Conservation (phyloP, 1,140 invertebrate genomes). For the Glossosoma conforme region DNA sequence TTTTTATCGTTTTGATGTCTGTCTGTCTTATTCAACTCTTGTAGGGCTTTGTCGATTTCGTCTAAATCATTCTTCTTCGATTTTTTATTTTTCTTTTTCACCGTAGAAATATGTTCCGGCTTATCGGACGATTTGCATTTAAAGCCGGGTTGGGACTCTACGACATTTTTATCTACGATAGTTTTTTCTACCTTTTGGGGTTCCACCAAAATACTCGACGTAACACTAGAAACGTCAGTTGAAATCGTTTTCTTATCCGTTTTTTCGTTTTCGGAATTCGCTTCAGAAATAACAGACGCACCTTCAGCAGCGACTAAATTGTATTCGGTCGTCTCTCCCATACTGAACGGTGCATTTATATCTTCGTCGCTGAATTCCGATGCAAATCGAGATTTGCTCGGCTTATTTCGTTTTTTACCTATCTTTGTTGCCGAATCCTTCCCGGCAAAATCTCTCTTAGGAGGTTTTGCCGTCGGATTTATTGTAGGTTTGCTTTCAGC, state of each 20-base stretch:
- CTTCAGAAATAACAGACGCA: slow-evolving; percentile 3
- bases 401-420: slow-evolving; percentile 26
- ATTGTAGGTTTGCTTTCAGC: slow-evolving; percentile 20
- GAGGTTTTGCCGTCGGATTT: slow-evolving; percentile 9
- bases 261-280: slow-evolving; percentile 11
- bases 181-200: neutral
- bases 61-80: slow-evolving; percentile 42
- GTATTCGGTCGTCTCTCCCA: slow-evolving; percentile 24
- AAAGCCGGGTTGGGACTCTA: slow-evolving; percentile 6
- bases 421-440: slow-evolving; percentile 18
- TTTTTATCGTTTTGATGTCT: slow-evolving; percentile 29
- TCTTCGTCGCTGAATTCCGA: slow-evolving; percentile 15
- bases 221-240: slow-evolving; percentile 32
- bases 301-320: slow-evolving; percentile 8
- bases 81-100: slow-evolving; percentile 47
- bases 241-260: slow-evolving; percentile 30
- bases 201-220: neutral
- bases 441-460: slow-evolving; percentile 15
- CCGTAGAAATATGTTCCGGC: slow-evolving; percentile 24
- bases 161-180: slow-evolving; percentile 19
- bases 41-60: slow-evolving; percentile 51
- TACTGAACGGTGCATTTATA: slow-evolving; percentile 2
- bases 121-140: too few relatives aligned
- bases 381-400: slow-evolving; percentile 16
- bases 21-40: slow-evolving; percentile 45